Percentiles rank a stretch among this genome's conserved stretches.
phyloP scores from a whole-genome alignment of 2,113 vertebrate genomes.

The Colistium nudipinnis region DNA sequence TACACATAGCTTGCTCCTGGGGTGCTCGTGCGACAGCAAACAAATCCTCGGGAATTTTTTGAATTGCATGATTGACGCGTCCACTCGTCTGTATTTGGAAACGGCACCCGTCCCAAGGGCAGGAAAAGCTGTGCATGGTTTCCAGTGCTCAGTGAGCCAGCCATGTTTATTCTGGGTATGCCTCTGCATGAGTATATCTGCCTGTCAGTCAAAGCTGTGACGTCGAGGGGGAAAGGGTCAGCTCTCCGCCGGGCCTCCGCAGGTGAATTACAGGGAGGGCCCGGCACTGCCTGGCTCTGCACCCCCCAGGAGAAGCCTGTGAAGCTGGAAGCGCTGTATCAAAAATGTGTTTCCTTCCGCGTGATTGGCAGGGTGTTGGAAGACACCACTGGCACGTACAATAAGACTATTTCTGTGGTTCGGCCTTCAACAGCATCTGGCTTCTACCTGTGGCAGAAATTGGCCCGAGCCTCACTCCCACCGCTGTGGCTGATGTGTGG shows the following conservation, averaged over 20 bases:
- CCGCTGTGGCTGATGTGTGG: slow-evolving; percentile 28
- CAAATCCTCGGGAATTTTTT: slow-evolving; percentile 43
- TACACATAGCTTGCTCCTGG: background rate
- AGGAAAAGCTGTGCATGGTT: slow-evolving; percentile 43
- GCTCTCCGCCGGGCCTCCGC: slow-evolving; percentile 30
- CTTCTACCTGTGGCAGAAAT: slow-evolving; percentile 23
- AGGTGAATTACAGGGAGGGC: slow-evolving; percentile 52
- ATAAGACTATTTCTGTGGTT: slow-evolving; percentile 25
- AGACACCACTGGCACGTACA: slow-evolving; percentile 36
- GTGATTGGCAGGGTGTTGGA: slow-evolving; percentile 54
- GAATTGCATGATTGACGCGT: slow-evolving; percentile 68
- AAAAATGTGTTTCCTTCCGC: slow-evolving; percentile 40
- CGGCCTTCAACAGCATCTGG: slow-evolving; percentile 15
- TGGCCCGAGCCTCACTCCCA: slow-evolving; percentile 10
- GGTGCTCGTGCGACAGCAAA: slow-evolving; percentile 11
- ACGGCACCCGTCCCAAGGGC: slow-evolving; percentile 37
- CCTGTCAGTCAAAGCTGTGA: slow-evolving; percentile 70
- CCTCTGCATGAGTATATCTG: slow-evolving; percentile 54
- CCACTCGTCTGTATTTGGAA: slow-evolving; percentile 35
- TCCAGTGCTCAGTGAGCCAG: slow-evolving; percentile 54
- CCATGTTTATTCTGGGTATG: slow-evolving; percentile 60
- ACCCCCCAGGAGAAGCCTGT: slow-evolving; percentile 44
- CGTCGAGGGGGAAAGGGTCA: slow-evolving; percentile 16
- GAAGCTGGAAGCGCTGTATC: slow-evolving; percentile 36
- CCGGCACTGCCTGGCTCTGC: slow-evolving; percentile 1